Evolutionary conservation across 2,888 invertebrate species (phyloP).

Genomic region (Pollenia amentaria): DNA sequence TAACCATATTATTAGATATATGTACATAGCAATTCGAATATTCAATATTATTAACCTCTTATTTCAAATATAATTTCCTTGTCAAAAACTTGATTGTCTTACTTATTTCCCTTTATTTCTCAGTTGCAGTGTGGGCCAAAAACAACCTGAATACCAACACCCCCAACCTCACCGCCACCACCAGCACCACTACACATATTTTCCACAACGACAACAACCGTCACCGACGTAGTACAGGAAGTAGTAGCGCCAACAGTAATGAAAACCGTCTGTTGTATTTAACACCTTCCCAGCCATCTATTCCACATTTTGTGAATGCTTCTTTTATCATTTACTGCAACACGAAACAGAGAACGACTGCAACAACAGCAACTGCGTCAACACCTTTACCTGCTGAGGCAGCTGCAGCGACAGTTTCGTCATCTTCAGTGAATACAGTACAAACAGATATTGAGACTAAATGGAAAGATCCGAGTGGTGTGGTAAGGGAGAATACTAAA

Average conservation of each 20-base stretch:
- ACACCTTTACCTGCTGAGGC: constrained; percentile 77
- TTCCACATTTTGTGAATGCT: constrained; percentile 84
- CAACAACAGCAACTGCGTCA: constrained; percentile 75
- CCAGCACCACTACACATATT: constrained; percentile 29
- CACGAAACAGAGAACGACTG: constrained; percentile 58
- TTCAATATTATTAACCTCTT: constrained; percentile 46
- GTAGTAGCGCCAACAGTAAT: constrained; percentile 43
- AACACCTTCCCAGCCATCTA: constrained; percentile 78
- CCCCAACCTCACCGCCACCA: not conserved
- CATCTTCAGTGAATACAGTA: constrained; percentile 79
- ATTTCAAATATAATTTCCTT: constrained; percentile 5
- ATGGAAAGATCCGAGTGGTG: constrained; percentile 84
- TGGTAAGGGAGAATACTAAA: constrained; percentile 81
- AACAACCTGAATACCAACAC: constrained; percentile 6
- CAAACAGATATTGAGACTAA: constrained; percentile 80
- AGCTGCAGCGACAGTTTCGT: constrained; percentile 41
- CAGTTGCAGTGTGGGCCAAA: constrained; percentile 63
- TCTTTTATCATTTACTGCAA: constrained; percentile 85
- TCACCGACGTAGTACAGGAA: constrained; percentile 55
- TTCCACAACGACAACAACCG: constrained; percentile 38
- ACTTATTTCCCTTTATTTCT: constrained; percentile 15
- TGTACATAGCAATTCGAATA: constrained; percentile 15
- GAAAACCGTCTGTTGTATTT: constrained; percentile 74
- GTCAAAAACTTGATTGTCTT: not conserved
- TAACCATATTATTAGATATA: too few relatives aligned